These are phyloP conservation scores for Dynastes maya DNA, from an alignment of 2,888 invertebrate genomes.

Conservation along the genomic window DNA sequence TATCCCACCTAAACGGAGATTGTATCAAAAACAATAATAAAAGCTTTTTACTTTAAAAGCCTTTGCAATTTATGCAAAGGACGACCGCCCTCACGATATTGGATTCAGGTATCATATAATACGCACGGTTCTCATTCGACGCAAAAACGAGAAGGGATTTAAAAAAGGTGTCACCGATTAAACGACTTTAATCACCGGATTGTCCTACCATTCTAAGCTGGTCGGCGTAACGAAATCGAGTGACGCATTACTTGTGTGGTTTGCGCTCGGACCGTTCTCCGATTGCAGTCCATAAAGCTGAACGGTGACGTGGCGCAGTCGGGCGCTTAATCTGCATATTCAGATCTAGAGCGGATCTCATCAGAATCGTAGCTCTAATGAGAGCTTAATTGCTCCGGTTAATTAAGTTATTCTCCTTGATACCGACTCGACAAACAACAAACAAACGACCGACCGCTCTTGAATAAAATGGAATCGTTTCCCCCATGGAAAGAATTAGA, in stretches of 20 bases:
- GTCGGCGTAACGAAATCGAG: conserved; percentile 23
- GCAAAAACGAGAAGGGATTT: background rate
- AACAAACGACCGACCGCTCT: conserved; percentile 31
- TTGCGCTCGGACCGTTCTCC: conserved; percentile 24
- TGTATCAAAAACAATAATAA: conserved; percentile 8
- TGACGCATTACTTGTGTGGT: conserved; percentile 43
- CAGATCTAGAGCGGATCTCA: conserved; percentile 63
- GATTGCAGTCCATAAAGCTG: conserved; percentile 3
- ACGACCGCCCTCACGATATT: background rate
- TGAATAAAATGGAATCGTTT: conserved; percentile 24
- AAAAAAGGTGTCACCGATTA: conserved; percentile 19
- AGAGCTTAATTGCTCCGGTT: conserved; percentile 66
- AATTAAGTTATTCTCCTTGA: conserved; percentile 62
- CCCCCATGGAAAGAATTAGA: conserved; percentile 28
- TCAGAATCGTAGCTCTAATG: conserved; percentile 65
- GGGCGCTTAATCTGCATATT: conserved; percentile 66
- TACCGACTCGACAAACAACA: conserved; percentile 45
- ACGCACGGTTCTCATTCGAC: background rate
- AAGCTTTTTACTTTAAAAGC: background rate
- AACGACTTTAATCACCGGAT: conserved; percentile 42
- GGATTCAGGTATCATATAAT: background rate
- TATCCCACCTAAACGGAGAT: background rate
- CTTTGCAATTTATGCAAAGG: background rate
- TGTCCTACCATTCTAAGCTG: conserved; percentile 36
- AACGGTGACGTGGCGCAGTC: conserved; percentile 49